Conservation (phyloP, 1,140 invertebrate genomes). For the Bicyclus anynana region DNA sequence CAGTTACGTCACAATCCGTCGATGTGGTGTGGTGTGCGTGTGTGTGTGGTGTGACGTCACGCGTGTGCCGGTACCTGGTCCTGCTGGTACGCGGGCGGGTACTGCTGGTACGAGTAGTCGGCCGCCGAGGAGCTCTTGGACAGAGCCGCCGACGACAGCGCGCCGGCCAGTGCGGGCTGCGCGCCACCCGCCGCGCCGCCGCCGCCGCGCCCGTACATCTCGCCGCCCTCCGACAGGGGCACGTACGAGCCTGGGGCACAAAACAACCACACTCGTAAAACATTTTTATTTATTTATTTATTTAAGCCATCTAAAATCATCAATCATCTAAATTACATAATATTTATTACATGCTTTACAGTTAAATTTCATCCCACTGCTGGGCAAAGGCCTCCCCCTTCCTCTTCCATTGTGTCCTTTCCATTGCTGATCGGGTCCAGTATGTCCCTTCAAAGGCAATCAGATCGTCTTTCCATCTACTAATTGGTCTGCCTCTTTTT, state of each 20-base stretch:
- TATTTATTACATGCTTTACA: no score
- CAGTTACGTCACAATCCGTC: neutral
- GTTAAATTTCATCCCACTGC: no score
- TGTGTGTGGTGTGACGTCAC: neutral
- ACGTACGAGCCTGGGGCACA: conserved; percentile 59
- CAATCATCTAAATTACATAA: no score
- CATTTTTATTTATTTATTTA: no score
- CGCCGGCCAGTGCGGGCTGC: conserved; percentile 57
- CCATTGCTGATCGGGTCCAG: no score
- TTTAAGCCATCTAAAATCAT: no score
- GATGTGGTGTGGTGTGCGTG: conserved; percentile 2
- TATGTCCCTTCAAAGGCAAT: no score
- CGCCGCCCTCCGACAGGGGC: conserved; percentile 69
- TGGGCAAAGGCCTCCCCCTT: no score
- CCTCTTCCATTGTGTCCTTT: no score
- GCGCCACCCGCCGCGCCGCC: conserved; percentile 56
- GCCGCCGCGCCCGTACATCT: conserved; percentile 70
- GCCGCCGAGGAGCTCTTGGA: conserved; percentile 69
- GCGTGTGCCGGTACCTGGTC: conserved; percentile 59
- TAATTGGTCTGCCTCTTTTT: no score
- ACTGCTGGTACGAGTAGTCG: conserved; percentile 75
- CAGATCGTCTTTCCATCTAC: no score
- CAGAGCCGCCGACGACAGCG: conserved; percentile 64
- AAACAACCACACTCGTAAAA: neutral
- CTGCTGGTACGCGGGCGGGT: conserved; percentile 76